Evolutionary conservation across 2,888 invertebrate genomes (phyloP).

Genomic region (Julus scanicus): DNA sequence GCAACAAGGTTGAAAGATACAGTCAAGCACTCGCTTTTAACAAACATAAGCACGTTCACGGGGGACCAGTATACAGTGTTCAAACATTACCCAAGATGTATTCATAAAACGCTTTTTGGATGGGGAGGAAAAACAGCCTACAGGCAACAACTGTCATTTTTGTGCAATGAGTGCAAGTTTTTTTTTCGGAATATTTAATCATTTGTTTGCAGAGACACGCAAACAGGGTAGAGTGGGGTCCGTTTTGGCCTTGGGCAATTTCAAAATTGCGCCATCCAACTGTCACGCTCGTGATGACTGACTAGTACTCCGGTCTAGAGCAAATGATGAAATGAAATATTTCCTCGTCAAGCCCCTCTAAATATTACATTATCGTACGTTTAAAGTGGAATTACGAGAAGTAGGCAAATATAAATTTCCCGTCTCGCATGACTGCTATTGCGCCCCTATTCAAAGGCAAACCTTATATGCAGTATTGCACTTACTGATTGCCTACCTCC

Average conservation of each 20-base stretch:
- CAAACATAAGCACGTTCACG: conserved; percentile 43
- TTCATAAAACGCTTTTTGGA: conserved; percentile 34
- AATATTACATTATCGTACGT: no score
- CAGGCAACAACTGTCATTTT: conserved; percentile 34
- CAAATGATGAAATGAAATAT: not conserved
- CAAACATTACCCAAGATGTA: conserved; percentile 43
- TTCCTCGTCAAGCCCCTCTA: no score
- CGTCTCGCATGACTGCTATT: no score
- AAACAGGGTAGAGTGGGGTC: not conserved
- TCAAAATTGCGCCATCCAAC: not conserved
- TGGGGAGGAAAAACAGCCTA: conserved; percentile 7
- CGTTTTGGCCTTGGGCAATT: not conserved
- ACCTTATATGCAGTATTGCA: not conserved
- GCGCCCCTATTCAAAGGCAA: not conserved
- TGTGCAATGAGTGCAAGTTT: conserved; percentile 15
- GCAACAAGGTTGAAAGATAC: conserved; percentile 46
- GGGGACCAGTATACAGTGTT: conserved; percentile 23
- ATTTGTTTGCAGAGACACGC: not conserved
- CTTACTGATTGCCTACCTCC: not conserved
- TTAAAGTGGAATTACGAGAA: no score
- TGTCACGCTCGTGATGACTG: not conserved
- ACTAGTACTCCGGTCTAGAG: not conserved
- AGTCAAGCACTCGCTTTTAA: conserved; percentile 44
- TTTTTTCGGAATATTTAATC: conserved; percentile 29
- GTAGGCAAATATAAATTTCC: no score